Evolutionary conservation across 2,888 invertebrate species (phyloP).

Genomic region (Macrosiphum euphorbiae): DNA sequence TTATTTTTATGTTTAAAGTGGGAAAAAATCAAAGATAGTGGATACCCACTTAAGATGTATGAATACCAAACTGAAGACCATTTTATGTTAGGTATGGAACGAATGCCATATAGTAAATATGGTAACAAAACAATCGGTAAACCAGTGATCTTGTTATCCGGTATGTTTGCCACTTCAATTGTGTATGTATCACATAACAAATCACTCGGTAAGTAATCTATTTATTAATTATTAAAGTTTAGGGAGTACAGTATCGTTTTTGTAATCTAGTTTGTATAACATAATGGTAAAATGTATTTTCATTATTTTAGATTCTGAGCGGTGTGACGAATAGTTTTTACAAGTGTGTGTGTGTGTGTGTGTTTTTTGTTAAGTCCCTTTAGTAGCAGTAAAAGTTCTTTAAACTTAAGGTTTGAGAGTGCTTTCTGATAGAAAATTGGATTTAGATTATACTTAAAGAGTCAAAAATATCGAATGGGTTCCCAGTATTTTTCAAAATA

Average conservation of each 20-base stretch:
- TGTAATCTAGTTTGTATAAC: neutral
- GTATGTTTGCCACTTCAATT: constrained; percentile 65
- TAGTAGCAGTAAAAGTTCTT: neutral
- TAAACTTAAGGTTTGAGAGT: neutral
- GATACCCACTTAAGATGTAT: constrained; percentile 66
- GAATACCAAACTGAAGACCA: constrained; percentile 65
- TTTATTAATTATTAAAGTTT: neutral
- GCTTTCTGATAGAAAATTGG: neutral
- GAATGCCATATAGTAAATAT: constrained; percentile 65
- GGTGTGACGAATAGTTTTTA: neutral
- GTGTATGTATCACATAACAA: constrained; percentile 65
- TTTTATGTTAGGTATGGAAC: constrained; percentile 65
- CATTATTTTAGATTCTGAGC: neutral
- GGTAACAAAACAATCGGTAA: constrained; percentile 44
- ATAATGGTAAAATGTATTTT: neutral
- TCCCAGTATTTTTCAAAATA: neutral
- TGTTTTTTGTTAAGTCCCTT: neutral
- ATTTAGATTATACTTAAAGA: no score
- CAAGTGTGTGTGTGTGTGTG: neutral
- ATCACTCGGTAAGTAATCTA: constrained; percentile 64
- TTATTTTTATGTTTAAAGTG: constrained; percentile 29
- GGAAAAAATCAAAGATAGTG: constrained; percentile 65
- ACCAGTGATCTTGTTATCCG: constrained; percentile 66
- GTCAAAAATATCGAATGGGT: neutral
- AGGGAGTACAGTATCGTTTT: neutral